Base-by-base conservation (phyloP, 1,140 invertebrate genomes). In the Apis florea region DNA sequence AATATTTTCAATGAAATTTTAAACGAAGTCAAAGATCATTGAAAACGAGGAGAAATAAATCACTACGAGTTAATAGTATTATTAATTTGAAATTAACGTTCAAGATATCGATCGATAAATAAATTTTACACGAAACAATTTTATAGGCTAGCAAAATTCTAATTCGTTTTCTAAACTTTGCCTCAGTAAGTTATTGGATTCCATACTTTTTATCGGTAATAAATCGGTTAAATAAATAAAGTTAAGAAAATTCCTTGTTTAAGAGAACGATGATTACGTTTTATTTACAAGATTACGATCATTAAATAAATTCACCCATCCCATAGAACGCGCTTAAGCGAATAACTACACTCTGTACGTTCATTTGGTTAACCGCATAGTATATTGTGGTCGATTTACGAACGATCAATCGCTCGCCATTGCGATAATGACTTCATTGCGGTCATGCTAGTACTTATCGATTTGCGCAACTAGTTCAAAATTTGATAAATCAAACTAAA, bases 351-450 rank as follows among this genome's bases (percentile, higher is more conserved):
- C 5, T n/a, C 13, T 31, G 0, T 54, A 6, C 49, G 21, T 79
- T 79, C 56, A 24, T 51, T 71, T 66, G 59, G 51, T 66, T 56
- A 73, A 74, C 78, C 78, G 51, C 51, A 56, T 54, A 31, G 11
- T 49, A 66, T 24, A 51, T 47, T 49, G 40, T 26, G 70, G n/a
- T 31, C 61, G 70, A 73, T 56, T 53, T n/a, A 9, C 17, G 19
- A 66, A 49, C 51, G 78, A 80, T 73, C 70, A 51, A 80, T 73
- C 59, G 31, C 12, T 49, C 15, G 12, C 49, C 49, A 67, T 80
- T 58, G 70, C 63, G 69, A 54, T 82, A 68, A 76, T 76, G 54
- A 76, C 64, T 76, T 76, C 49, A 76, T 76, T 54, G 72, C 71
- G 53, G 49, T 58, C 15, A 26, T 54, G 47, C 11, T 21, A 26